These are phyloP conservation scores for Drosophila nr. fundita DNA, from an alignment of 2,888 invertebrate genomes.

Conservation along the genomic window DNA sequence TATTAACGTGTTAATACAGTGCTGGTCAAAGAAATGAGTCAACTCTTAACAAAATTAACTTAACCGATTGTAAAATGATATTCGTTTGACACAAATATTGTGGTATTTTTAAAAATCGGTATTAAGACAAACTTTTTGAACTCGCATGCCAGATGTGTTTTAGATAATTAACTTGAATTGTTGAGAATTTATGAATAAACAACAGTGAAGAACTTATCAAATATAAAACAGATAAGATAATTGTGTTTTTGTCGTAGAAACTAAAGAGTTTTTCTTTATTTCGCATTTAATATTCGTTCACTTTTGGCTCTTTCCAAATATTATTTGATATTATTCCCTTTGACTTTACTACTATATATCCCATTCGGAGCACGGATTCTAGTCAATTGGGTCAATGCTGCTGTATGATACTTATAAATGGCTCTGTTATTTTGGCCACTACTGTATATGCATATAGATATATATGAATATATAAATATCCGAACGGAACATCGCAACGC, in stretches of 20 bases:
- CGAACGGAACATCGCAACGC: neutral
- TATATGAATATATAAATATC: neutral
- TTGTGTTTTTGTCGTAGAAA: neutral
- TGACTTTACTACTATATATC: neutral
- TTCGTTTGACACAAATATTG: neutral
- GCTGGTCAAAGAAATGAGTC: slow-evolving; percentile 11
- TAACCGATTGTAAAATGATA: neutral
- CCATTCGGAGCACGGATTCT: neutral
- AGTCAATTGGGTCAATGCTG: neutral
- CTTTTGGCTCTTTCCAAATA: neutral
- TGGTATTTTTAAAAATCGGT: neutral
- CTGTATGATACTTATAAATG: neutral
- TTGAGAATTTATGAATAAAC: neutral
- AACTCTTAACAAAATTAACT: neutral
- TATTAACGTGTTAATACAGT: slow-evolving; percentile 14
- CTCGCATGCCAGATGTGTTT: neutral
- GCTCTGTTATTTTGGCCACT: neutral
- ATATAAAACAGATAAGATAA: neutral
- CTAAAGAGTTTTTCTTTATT: neutral
- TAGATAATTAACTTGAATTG: neutral
- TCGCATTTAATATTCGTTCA: neutral
- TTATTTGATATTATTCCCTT: neutral
- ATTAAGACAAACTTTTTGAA: neutral
- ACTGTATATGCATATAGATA: neutral
- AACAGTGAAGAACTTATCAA: slow-evolving; percentile 1